Evolutionary conservation across 2,797 vertebrate species (phyloP), one percentile per base, ranked within the genome.

Genomic region (Margarornis squamiger): DNA sequence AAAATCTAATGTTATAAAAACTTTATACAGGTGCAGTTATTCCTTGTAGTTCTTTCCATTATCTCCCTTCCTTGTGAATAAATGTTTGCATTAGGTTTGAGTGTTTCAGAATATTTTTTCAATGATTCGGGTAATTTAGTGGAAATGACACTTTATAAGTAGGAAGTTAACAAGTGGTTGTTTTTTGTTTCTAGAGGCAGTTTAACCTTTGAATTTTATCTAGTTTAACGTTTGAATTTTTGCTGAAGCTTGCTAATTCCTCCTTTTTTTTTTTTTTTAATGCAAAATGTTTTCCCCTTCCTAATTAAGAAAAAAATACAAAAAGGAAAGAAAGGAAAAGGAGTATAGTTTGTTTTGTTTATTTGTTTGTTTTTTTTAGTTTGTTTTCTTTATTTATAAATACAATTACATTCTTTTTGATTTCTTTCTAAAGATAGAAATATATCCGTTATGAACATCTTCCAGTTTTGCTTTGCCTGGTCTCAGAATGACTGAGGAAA

Each of bases 211-310:
- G 39, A 14, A 39, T 39, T 38, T 4, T 20, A 20, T 81, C 38
- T 76, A 61, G 17, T 54, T 80, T 58, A 68, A 38, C 11, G 12
- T 48, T 57, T 61, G 39, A 21, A 30, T 36, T 86, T 91, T 76
- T 86, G 22, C 32, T 45, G 41, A 71, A 57, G 19, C 32, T 82
- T 79, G 17, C 17, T 32, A 67, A 49, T 55, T 80, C 3, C 2
- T 49, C 20, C 20, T n/a, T n/a, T n/a, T n/a, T n/a, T n/a, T 0
- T 1, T 8, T 36, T 7, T 32, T 65, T 57, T 21, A 1, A 58
- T 39, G 20, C 5, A 41, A 46, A 57, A 29, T 61, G 1, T 46
- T 78, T 88, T 91, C 23, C 9, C 1, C 22, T 65, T 90, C 7
- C 22, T 36, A 75, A 63, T 45, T 12, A 1, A 36, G 51, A 30